These are phyloP conservation scores for Caenorhabditis parvicauda DNA, from an alignment of 2,888 invertebrate species.

Conservation along the genomic window DNA sequence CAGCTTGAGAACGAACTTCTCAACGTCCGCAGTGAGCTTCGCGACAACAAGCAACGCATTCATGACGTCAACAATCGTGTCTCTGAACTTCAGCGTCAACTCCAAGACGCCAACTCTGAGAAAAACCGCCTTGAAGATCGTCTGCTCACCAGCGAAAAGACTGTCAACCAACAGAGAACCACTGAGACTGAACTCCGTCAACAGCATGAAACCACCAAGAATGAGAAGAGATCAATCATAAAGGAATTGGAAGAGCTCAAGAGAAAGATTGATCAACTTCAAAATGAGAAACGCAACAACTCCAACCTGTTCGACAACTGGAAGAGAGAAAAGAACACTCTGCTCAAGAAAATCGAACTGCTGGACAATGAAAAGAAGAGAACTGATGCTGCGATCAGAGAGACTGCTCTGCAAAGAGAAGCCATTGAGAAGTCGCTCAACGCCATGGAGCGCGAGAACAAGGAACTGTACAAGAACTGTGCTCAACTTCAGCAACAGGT, in stretches of 20 bases:
- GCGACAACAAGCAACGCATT: conserved; percentile 58
- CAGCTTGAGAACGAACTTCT: conserved; percentile 56
- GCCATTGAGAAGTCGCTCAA: conserved; percentile 62
- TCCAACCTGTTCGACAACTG: conserved; percentile 50
- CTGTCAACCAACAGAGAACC: conserved; percentile 46
- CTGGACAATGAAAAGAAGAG: conserved; percentile 58
- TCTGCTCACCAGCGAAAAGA: conserved; percentile 55
- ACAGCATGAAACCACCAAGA: conserved; percentile 56
- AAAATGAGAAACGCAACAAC: conserved; percentile 47
- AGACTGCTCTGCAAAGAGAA: conserved; percentile 60
- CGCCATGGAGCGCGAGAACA: conserved; percentile 61
- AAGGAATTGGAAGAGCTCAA: conserved; percentile 55
- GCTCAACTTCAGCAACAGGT: conserved; percentile 60
- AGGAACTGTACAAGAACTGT: conserved; percentile 62
- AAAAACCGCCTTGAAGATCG: conserved; percentile 58
- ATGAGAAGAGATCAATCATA: conserved; percentile 49
- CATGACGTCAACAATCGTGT: conserved; percentile 56
- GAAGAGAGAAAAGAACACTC: conserved; percentile 55
- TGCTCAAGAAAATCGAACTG: conserved; percentile 60
- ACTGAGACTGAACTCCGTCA: conserved; percentile 54
- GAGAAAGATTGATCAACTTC: conserved; percentile 45
- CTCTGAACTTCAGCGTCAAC: conserved; percentile 56
- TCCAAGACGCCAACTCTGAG: conserved; percentile 56
- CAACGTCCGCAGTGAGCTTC: conserved; percentile 50
- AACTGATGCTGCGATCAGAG: conserved; percentile 59